These are phyloP conservation scores for Oreochromis grahami DNA, from an alignment of 2,797 vertebrate species.

Conservation along the genomic window DNA sequence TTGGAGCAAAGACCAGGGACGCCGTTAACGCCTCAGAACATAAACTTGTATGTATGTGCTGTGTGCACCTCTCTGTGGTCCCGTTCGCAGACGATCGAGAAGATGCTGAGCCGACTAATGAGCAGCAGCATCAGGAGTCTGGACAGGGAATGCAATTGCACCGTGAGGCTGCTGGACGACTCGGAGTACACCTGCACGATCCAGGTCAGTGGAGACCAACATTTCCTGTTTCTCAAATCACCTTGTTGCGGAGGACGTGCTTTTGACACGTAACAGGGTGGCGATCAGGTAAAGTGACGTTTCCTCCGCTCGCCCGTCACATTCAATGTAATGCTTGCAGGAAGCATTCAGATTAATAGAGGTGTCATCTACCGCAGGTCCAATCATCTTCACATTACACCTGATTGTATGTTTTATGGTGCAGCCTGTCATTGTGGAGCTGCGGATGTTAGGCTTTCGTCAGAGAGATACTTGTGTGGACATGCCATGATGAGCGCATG, in stretches of 20 bases:
- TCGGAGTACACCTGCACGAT: conserved; percentile 96
- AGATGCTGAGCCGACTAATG: conserved; percentile 97
- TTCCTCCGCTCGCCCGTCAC: background rate
- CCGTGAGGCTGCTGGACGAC: conserved; percentile 95
- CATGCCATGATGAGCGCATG: conserved; percentile 26
- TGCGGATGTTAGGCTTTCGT: conserved; percentile 19
- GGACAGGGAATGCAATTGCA: conserved; percentile 93
- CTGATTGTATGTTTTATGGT: background rate
- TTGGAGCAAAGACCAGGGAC: conserved; percentile 42
- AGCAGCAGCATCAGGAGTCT: conserved; percentile 96
- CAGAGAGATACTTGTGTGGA: conserved; percentile 26
- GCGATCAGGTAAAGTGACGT: conserved; percentile 21
- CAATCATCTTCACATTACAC: background rate
- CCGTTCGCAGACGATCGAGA: conserved; percentile 69
- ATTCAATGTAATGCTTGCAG: background rate
- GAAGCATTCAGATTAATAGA: background rate
- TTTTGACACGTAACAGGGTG: background rate
- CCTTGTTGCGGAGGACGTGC: conserved; percentile 26
- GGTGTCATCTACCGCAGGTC: background rate
- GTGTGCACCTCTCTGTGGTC: conserved; percentile 56
- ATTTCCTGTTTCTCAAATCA: conserved; percentile 8
- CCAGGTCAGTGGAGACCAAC: conserved; percentile 82
- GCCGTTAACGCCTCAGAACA: conserved; percentile 50
- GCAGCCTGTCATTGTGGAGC: conserved; percentile 3
- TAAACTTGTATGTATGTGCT: conserved; percentile 46